Base-by-base conservation (phyloP, 1,140 invertebrate species). In the Zaprionus camerounensis region DNA sequence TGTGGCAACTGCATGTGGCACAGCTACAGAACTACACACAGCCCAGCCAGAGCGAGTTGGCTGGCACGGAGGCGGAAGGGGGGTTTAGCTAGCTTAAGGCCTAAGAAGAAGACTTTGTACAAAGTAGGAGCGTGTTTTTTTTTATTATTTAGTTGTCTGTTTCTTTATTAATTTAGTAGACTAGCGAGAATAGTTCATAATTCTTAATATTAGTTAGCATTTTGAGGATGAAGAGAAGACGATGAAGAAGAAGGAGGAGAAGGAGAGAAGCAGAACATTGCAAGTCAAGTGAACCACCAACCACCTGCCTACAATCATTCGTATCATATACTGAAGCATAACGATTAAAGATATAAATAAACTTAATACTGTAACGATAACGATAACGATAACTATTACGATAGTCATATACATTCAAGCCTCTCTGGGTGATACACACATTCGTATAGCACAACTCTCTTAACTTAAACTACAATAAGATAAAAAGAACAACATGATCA, bases 291-390 rank as follows among this genome's bases (percentile, higher is more conserved):
- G 80, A 83, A 88, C 74, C 85, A 88, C 84, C 84, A 90, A 90
- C 85, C 85, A 90, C 86, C 85, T 91, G 85, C 86, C 85, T 85
- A 90, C 86, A 90, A 90, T 90, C 85, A 90, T 78, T 87, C 85
- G 84, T 87, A 87, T 88, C 83, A 90, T 88, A 78, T 68, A 46
- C 31, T 71, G 59, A 71, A 76, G 61, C 70, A 74, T 67, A 77
- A 53, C 63, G 61, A 63, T 63, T 13, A 63, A 46, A 17, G n/a
- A 24, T 15, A 24, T 15, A 24, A 46, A 15, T 22, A 26, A 20
- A 63, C 20, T 46, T 15, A 34, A 34, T 34, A 70, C 67, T 36
- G 28, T 44, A 62, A 51, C 5, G 26, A 62, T 70, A 71, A 56
- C n/a, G 38, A 70, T 72, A 49, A 61, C 5, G 36, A 56, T 73